phyloP scores from a whole-genome alignment of 1,140 invertebrate species.

The Trichoplusia ni region DNA sequence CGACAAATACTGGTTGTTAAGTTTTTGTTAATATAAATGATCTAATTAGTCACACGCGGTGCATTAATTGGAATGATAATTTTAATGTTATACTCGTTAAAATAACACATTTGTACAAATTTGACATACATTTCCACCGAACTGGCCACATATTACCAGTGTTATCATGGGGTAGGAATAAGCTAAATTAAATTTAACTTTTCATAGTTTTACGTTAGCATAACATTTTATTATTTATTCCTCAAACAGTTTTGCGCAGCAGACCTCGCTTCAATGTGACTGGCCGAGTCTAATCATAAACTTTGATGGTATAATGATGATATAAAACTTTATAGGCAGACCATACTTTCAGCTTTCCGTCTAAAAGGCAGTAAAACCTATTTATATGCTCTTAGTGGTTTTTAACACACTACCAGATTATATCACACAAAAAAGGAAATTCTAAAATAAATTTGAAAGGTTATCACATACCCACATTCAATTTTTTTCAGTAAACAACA shows the following conservation, averaged over 20 bases:
- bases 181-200: slow-evolving; percentile 5
- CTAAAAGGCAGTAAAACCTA: slow-evolving; percentile 30
- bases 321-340: slow-evolving; percentile 38
- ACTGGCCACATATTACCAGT: background rate
- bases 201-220: background rate
- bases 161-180: no score
- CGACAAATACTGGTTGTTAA: slow-evolving; percentile 53
- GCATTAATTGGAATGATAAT: slow-evolving; percentile 47
- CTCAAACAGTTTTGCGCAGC: slow-evolving; percentile 12
- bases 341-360: slow-evolving; percentile 23
- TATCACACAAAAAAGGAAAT: background rate
- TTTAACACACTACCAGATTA: background rate
- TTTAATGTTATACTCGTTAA: slow-evolving; percentile 42
- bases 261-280: slow-evolving; percentile 11
- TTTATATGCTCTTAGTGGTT: slow-evolving; percentile 20
- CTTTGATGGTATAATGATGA: slow-evolving; percentile 35
- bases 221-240: slow-evolving; percentile 4
- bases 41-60: slow-evolving; percentile 58
- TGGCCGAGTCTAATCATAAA: slow-evolving; percentile 39
- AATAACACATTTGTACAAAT: slow-evolving; percentile 35
- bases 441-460: background rate
- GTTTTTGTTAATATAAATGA: slow-evolving; percentile 63
- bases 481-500: no score
- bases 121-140: slow-evolving; percentile 3
- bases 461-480: background rate